Base-by-base conservation (phyloP, 23 tunicate species). In the Ascidia mentula region DNA sequence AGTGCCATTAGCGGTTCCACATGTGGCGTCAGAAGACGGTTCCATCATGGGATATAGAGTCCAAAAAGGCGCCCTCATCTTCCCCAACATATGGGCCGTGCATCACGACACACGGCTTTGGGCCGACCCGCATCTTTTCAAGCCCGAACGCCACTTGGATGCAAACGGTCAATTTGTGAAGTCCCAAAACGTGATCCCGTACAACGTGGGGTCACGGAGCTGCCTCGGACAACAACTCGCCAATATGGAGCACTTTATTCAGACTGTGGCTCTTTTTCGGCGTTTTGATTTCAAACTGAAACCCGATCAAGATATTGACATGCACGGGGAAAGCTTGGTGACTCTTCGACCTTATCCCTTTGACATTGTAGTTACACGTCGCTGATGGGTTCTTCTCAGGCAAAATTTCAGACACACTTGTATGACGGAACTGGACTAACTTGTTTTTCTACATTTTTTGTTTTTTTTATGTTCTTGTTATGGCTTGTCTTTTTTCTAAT, bases 161-260 rank as follows among this genome's bases (percentile, higher is more conserved):
- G 77, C n/a, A 34, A 72, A 85, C 30, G 96, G 96, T 45, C 81
- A 85, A 60, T 90, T 90, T 75, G 26, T 46, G 17, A 90, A 90
- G 79, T 69, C 78, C 5, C 78, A 78, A n/a, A 34, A 75, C 59
- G 37, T 37, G 79, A 80, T 85, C 15, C 86, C 83, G 32, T 90
- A 85, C 69, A 72, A 65, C n/a, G 80, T 85, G 0, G 96, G 96
- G 42, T 70, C 83, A 0, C 59, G 96, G 24, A 71, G 69, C 40
- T 90, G 96, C 40, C 46, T 85, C 0, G 96, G 96, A 6, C 75
- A 71, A 35, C 89, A 79, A 36, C 77, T 90, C 37, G 96, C 96
- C 18, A 80, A 85, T 31, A 86, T 90, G 86, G 96, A 90, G 74
- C 69, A 85, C 9, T 80, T 85, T 33, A 45, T 88, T 20, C 28